Conservation (phyloP, 1,140 invertebrate species). For the Orius laevigatus region DNA sequence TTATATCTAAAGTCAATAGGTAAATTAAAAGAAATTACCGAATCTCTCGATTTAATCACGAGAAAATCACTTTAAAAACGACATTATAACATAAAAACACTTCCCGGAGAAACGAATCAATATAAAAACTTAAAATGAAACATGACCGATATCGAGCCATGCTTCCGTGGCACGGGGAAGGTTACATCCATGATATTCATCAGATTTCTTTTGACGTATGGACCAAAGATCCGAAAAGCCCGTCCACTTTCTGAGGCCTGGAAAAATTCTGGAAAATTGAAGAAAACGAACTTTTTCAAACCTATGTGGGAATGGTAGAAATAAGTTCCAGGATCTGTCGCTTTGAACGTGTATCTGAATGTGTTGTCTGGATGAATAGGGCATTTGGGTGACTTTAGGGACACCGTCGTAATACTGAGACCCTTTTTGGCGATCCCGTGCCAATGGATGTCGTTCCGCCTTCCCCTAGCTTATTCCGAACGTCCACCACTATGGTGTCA, state of each 20-base stretch:
- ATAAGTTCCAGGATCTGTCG: slow-evolving; percentile 34
- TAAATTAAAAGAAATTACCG: no score
- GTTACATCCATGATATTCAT: slow-evolving; percentile 26
- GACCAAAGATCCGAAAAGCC: slow-evolving; percentile 25
- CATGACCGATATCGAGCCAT: no score
- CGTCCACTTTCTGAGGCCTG: slow-evolving; percentile 22
- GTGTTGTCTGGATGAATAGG: slow-evolving; percentile 33
- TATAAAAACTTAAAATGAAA: no score
- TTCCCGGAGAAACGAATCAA: no score
- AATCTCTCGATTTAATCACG: no score
- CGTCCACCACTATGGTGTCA: slow-evolving; percentile 29
- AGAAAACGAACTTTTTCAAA: not conserved
- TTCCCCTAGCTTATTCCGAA: slow-evolving; percentile 26
- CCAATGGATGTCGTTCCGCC: slow-evolving; percentile 27
- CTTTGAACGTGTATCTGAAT: slow-evolving; percentile 36
- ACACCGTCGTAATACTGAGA: slow-evolving; percentile 40
- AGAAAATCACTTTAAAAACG: no score
- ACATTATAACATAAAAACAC: no score
- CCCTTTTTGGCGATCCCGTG: slow-evolving; percentile 25
- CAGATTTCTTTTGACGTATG: slow-evolving; percentile 25
- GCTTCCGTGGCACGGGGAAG: no score
- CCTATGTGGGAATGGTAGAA: slow-evolving; percentile 40
- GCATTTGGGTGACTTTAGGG: slow-evolving; percentile 40
- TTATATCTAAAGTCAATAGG: no score
- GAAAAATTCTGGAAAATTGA: slow-evolving; percentile 13